A percentile compares a stretch with the other conserved stretches of the same genome.
phyloP scores from a whole-genome alignment of 2,888 invertebrate genomes.

The Drosophila fulvimacula region DNA sequence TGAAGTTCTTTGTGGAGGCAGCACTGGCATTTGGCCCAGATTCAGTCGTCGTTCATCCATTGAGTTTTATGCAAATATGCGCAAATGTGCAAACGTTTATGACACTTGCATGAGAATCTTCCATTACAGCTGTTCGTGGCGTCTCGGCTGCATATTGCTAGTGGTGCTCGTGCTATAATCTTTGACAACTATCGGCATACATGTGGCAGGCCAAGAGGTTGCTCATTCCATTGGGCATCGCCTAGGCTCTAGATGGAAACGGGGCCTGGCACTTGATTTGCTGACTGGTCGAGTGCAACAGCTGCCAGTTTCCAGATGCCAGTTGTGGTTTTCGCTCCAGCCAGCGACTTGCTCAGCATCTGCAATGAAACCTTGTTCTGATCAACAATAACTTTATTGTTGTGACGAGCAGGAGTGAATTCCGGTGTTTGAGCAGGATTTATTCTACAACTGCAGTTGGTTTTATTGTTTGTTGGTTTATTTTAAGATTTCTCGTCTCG shows the following conservation, averaged over 20 bases:
- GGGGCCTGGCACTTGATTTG: conserved; percentile 68
- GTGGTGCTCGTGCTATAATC: conserved; percentile 73
- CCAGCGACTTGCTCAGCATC: conserved; percentile 23
- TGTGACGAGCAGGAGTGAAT: conserved; percentile 27
- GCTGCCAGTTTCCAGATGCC: conserved; percentile 67
- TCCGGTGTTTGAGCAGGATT: conserved; percentile 19
- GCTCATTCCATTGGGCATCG: neutral
- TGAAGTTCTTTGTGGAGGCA: conserved; percentile 41
- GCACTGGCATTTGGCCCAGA: conserved; percentile 40
- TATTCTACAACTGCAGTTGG: conserved; percentile 21
- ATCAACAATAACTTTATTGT: conserved; percentile 28
- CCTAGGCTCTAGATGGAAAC: neutral
- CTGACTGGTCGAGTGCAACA: conserved; percentile 59
- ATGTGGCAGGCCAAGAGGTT: conserved; percentile 45
- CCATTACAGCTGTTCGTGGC: neutral
- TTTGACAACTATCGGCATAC: conserved; percentile 80
- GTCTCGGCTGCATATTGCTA: conserved; percentile 35
- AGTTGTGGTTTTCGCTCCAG: conserved; percentile 14
- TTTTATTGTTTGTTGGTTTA: conserved; percentile 44
- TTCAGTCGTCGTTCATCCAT: conserved; percentile 36
- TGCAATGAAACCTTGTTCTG: conserved; percentile 24
- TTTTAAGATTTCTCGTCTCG: conserved; percentile 50
- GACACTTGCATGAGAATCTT: conserved; percentile 23
- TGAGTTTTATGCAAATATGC: conserved; percentile 78
- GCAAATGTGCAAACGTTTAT: conserved; percentile 76